Percentiles rank a stretch among this genome's conserved stretches.
These are phyloP conservation scores for Lampropteryx suffumata DNA, from an alignment of 2,888 invertebrate genomes.

Conservation along the genomic window DNA sequence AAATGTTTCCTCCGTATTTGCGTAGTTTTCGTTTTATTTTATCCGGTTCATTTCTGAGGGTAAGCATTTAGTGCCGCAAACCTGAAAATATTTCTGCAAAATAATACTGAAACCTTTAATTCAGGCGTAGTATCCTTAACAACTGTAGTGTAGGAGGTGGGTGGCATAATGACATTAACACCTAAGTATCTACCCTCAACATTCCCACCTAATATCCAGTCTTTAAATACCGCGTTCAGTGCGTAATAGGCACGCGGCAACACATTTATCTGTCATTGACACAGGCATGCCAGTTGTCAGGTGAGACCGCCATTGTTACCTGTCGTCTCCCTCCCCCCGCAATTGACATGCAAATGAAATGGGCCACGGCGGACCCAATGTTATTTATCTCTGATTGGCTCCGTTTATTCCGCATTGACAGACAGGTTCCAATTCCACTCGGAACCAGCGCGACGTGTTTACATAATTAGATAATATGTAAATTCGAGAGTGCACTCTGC, in stretches of 20 bases:
- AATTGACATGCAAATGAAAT: constrained; percentile 80
- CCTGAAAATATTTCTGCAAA: constrained; percentile 22
- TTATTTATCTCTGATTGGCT: constrained; percentile 82
- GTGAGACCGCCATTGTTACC: constrained; percentile 62
- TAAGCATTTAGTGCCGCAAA: constrained; percentile 12
- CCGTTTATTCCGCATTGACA: constrained; percentile 76
- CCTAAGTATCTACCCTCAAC: constrained; percentile 11
- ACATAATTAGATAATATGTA: constrained; percentile 59
- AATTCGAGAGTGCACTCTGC: constrained; percentile 36
- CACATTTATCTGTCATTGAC: constrained; percentile 36
- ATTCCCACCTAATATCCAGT: constrained; percentile 34
- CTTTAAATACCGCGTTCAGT: constrained; percentile 31
- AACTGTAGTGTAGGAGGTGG: constrained; percentile 6
- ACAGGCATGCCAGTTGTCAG: constrained; percentile 53
- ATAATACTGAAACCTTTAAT: constrained; percentile 10
- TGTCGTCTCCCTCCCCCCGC: constrained; percentile 44
- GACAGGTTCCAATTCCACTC: constrained; percentile 72
- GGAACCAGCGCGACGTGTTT: constrained; percentile 55
- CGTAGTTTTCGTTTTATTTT: constrained; percentile 30
- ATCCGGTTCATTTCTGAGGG: constrained; percentile 11
- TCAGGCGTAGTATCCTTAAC: constrained; percentile 7
- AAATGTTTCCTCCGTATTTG: constrained; percentile 17
- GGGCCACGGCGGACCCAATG: constrained; percentile 68
- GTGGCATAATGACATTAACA: constrained; percentile 10
- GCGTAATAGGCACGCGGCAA: constrained; percentile 30